Conservation (phyloP, 1,140 invertebrate species). For the Scaptomyza pallida region DNA sequence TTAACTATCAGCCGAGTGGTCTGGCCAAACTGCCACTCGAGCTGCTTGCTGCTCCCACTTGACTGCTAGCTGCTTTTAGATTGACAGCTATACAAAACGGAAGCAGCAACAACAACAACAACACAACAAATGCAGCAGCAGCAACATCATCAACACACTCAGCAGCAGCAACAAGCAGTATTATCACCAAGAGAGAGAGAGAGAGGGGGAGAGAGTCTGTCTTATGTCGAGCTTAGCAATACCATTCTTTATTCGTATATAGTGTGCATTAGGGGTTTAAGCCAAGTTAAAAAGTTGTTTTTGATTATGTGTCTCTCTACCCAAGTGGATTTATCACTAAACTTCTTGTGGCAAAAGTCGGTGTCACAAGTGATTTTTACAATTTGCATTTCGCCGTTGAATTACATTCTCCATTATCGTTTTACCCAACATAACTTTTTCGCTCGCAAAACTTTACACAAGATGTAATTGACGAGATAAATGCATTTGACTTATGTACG, state of each 20-base stretch:
- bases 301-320: slow-evolving; percentile 66
- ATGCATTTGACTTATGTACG: not conserved
- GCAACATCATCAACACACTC: not conserved
- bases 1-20: slow-evolving; percentile 65
- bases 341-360: slow-evolving; percentile 54
- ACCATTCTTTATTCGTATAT: slow-evolving; percentile 52
- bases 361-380: slow-evolving; percentile 67
- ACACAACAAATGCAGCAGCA: slow-evolving; percentile 1
- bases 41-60: slow-evolving; percentile 32
- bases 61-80: slow-evolving; percentile 42
- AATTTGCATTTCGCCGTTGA: slow-evolving; percentile 44
- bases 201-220: slow-evolving; percentile 20
- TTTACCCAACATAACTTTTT: not conserved
- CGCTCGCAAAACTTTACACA: slow-evolving; percentile 3
- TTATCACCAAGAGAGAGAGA: not conserved
- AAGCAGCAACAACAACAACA: slow-evolving; percentile 12
- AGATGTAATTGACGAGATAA: slow-evolving; percentile 9
- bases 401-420: slow-evolving; percentile 15
- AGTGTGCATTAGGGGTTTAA: slow-evolving; percentile 43
- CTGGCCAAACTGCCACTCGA: slow-evolving; percentile 25
- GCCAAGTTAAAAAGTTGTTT: slow-evolving; percentile 66
- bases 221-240: slow-evolving; percentile 48
- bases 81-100: slow-evolving; percentile 48
- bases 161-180: slow-evolving; percentile 3
- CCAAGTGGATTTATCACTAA: slow-evolving; percentile 71